Evolutionary conservation across 2,113 vertebrate genomes (phyloP), one percentile per base, ranked within the genome.

Genomic region (Perca schrenkii): DNA sequence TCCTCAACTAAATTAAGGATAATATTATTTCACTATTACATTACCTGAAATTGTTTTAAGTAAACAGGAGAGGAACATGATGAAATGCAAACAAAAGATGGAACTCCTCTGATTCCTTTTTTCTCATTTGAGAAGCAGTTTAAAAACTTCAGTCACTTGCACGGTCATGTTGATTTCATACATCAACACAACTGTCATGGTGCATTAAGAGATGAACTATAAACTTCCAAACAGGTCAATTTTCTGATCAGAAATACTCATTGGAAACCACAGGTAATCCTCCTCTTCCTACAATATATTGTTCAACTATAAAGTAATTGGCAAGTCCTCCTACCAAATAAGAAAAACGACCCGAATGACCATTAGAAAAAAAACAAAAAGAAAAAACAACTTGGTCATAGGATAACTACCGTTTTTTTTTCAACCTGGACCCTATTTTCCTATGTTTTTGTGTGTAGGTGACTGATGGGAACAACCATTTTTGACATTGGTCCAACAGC

Each of bases 21-120:
- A 85, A 64, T 84, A 85, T 83, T 83, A 60, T 65, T 78, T 60
- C 40, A 85, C 47, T 60, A 57, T 68, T 60, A 52, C n/a, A 12
- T 82, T 74, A 77, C 80, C 56, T 83, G 16, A 57, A 22, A 54
- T 54, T 52, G 61, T 60, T 56, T 40, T 50, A 63, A 76, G 74
- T 4, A 22, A n/a, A 47, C 15, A 40, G 61, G 25, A 54, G 58
- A 15, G 36, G 34, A 66, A 49, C 6, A 1, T n/a, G n/a, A 74
- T 46, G 50, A 78, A 84, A 63, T 13, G 17, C 31, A 65, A 85
- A 80, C 58, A 64, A 4, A 21, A 40, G 19, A 49, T 61, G 34
- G 34, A 8, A 49, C 28, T 58, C 22, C 7, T 69, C 50, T 67
- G 21, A 14, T 13, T 40, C n/a, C 16, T 47, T 52, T 47, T 52